Percentiles rank a stretch among this genome's conserved stretches.
These are phyloP conservation scores for Acrocyrtus sp. DNA, from an alignment of 2,888 invertebrate genomes.

Conservation along the genomic window DNA sequence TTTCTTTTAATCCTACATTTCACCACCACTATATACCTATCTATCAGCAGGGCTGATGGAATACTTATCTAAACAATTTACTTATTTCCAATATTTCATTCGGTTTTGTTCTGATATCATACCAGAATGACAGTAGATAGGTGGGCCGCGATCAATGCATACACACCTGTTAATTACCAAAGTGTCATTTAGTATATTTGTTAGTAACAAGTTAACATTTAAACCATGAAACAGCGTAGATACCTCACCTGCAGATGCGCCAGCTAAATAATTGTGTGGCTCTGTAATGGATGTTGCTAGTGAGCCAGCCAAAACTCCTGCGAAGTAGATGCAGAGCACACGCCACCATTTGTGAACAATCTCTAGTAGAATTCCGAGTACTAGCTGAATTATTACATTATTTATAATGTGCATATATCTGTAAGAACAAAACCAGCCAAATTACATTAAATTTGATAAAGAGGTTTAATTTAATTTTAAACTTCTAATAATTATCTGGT, in stretches of 20 bases:
- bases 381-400: conserved; percentile 89
- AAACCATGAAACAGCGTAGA: no score
- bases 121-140: conserved; percentile 94
- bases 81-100: no score
- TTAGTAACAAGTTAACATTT: no score
- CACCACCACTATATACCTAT: no score
- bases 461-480: background rate
- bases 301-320: conserved; percentile 87
- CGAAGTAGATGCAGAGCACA: conserved; percentile 82
- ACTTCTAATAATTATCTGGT: background rate
- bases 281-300: conserved; percentile 83
- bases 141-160: conserved; percentile 92
- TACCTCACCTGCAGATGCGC: conserved; percentile 90
- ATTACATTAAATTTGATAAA: conserved; percentile 2
- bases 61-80: no score
- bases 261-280: conserved; percentile 83
- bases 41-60: no score
- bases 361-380: conserved; percentile 93
- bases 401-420: conserved; percentile 87
- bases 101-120: no score
- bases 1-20: no score
- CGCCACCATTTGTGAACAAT: conserved; percentile 97
- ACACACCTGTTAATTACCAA: no score
- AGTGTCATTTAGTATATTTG: no score
- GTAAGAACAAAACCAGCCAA: conserved; percentile 63